Conservation (phyloP, 2,113 vertebrate genomes). For the Alethe diademata region DNA sequence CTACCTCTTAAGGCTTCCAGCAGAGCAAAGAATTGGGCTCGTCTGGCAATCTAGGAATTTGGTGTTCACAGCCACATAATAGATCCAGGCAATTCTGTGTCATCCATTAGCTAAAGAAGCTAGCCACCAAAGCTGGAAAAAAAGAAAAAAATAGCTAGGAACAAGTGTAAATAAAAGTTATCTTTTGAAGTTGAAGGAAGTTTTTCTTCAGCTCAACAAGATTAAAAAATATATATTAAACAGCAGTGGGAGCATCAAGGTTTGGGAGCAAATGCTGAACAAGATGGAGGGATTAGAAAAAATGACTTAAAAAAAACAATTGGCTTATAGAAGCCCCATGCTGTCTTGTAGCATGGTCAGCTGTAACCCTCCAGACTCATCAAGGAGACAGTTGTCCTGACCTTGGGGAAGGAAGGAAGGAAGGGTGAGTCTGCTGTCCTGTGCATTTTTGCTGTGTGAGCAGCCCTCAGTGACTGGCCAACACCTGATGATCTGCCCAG, state of each 20-base stretch:
- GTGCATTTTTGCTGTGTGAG: not conserved
- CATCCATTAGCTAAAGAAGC: not conserved
- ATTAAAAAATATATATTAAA: not conserved
- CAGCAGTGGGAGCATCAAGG: not conserved
- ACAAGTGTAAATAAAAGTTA: not conserved
- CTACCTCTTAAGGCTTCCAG: not conserved
- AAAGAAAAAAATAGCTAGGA: rapidly evolving
- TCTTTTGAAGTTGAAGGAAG: not conserved
- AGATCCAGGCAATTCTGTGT: not conserved
- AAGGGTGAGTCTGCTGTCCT: not conserved
- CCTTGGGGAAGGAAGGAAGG: not conserved
- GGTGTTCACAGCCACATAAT: rapidly evolving
- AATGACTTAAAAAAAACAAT: not conserved
- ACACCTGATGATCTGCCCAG: not conserved
- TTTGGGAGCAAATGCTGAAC: not conserved
- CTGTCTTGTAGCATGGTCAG: not conserved
- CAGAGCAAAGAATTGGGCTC: not conserved
- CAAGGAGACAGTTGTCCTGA: not conserved
- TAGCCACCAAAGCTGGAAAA: not conserved
- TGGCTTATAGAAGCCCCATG: not conserved
- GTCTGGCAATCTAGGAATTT: not conserved
- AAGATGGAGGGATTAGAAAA: not conserved
- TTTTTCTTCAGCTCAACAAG: not conserved
- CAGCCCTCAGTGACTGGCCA: not conserved
- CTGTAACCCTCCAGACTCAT: not conserved